A percentile compares a stretch with the other conserved stretches of the same genome.
Conservation (phyloP, 2,113 vertebrate genomes). For the Engraulis encrasicolus region DNA sequence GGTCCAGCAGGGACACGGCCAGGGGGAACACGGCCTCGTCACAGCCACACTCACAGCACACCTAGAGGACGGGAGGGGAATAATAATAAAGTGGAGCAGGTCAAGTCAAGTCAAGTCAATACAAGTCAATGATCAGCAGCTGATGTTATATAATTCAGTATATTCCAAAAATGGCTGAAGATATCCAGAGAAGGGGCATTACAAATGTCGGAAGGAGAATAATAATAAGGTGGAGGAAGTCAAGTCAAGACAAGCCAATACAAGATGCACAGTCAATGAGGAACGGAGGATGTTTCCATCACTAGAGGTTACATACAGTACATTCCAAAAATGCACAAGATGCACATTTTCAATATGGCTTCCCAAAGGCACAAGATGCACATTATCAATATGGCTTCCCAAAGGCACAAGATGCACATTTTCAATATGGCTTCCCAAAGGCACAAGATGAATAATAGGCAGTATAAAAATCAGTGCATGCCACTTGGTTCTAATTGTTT, state of each 20-base stretch:
- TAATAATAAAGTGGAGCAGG: background rate
- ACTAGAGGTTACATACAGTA: no score
- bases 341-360: no score
- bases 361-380: no score
- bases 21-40: constrained; percentile 77
- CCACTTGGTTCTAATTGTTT: background rate
- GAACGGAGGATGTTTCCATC: no score
- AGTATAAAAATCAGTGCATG: background rate
- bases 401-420: no score
- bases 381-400: no score
- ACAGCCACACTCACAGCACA: constrained; percentile 75
- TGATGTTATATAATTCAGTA: background rate
- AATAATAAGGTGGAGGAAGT: background rate
- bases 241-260: background rate
- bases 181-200: background rate
- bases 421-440: no score
- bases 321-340: no score
- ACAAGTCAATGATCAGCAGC: background rate
- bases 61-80: constrained; percentile 59
- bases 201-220: no score
- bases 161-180: background rate
- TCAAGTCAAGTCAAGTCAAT: background rate
- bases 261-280: no score
- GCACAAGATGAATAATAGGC: no score
- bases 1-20: constrained; percentile 76